Evolutionary conservation across 2,797 vertebrate genomes (phyloP).

Genomic region (Microhierax caerulescens): DNA sequence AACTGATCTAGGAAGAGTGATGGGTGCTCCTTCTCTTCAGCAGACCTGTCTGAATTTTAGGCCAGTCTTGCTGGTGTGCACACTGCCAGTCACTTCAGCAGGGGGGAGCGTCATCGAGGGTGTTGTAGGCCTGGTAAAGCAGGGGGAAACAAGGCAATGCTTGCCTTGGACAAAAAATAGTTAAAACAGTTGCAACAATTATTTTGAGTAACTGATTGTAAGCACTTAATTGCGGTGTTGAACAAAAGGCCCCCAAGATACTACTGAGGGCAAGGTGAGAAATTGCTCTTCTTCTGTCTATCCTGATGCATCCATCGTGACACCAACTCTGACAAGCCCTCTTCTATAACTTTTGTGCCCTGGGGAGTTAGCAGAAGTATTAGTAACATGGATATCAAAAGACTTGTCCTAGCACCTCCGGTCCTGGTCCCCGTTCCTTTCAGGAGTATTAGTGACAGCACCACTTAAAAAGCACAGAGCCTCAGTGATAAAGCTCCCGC

Average conservation of each 20-base stretch:
- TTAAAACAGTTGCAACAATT: not conserved
- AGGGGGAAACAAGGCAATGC: not conserved
- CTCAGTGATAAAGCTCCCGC: not conserved
- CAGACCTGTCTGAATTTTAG: not conserved
- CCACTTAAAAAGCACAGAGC: conserved; percentile 5
- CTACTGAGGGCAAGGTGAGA: not conserved
- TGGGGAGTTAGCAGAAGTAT: not conserved
- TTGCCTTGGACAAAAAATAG: not conserved
- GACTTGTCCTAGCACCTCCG: not conserved
- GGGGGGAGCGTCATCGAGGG: not conserved
- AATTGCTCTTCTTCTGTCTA: not conserved
- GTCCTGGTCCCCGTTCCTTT: not conserved
- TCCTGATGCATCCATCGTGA: not conserved
- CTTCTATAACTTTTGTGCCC: not conserved
- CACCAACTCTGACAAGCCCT: not conserved
- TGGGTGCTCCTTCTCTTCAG: not conserved
- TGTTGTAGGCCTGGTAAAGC: not conserved
- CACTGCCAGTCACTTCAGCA: not conserved
- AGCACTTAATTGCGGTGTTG: not conserved
- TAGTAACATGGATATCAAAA: not conserved
- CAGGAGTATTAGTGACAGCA: not conserved
- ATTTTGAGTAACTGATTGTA: not conserved
- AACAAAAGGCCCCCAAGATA: not conserved
- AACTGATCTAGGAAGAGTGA: not conserved
- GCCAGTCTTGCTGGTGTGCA: not conserved